phyloP scores from a whole-genome alignment of 2,797 vertebrate species.

The Capromys pilorides region DNA sequence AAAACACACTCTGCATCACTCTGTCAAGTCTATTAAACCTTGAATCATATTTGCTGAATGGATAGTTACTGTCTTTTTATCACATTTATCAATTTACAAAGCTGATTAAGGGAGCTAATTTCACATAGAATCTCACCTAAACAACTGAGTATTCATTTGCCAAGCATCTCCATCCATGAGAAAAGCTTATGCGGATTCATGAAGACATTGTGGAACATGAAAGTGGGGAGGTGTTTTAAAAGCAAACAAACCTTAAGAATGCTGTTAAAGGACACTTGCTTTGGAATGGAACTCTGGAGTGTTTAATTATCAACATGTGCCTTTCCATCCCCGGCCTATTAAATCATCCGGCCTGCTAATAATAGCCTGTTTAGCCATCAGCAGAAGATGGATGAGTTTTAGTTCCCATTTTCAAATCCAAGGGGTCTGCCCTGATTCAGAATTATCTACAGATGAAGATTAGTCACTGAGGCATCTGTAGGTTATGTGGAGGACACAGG shows the following conservation, averaged over 20 bases:
- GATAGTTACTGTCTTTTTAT: not conserved
- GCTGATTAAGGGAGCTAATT: not conserved
- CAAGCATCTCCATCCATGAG: conserved; percentile 16
- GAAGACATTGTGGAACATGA: conserved; percentile 21
- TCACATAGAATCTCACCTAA: not conserved
- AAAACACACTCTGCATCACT: not conserved
- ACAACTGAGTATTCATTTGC: not conserved
- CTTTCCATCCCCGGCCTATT: conserved; percentile 78
- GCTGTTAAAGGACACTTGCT: conserved; percentile 73
- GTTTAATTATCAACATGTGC: conserved; percentile 80
- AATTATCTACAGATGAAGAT: conserved; percentile 87
- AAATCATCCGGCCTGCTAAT: conserved; percentile 83
- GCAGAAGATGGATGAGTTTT: conserved; percentile 87
- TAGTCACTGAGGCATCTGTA: conserved; percentile 85
- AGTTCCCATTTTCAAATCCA: conserved; percentile 86
- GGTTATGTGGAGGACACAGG: conserved; percentile 80
- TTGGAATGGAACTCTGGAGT: conserved; percentile 72
- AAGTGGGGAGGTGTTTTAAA: conserved; percentile 54
- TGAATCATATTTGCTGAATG: not conserved
- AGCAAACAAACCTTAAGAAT: conserved; percentile 71
- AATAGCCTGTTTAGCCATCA: conserved; percentile 83
- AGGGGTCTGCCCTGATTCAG: conserved; percentile 86
- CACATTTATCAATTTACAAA: not conserved
- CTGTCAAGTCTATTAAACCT: not conserved
- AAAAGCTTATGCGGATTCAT: conserved; percentile 30